Evolutionary conservation across 2,797 vertebrate genomes (phyloP).

Genomic region (Hyperoplus lanceolatus): DNA sequence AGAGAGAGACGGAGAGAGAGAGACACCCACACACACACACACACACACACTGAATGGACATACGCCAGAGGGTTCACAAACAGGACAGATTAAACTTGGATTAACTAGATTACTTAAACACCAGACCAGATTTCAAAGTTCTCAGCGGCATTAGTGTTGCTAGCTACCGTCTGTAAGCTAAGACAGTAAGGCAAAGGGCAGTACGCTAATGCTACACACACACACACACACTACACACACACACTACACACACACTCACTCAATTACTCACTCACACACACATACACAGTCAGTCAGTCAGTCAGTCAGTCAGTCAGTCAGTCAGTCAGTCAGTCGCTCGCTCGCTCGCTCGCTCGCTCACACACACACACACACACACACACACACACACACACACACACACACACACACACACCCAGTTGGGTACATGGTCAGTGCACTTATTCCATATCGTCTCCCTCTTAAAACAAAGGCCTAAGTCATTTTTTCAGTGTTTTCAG

Average conservation of each 20-base stretch:
- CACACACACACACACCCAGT: conserved; percentile 25
- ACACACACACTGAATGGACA: not conserved
- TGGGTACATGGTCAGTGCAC: too few species aligned
- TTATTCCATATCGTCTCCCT: too few species aligned
- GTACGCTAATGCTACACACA: not conserved
- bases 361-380: conserved; percentile 47
- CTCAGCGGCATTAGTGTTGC: conserved; percentile 15
- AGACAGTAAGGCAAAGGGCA: too few species aligned
- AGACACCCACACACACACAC: too few species aligned
- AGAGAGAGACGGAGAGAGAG: too few species aligned
- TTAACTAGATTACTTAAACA: not conserved
- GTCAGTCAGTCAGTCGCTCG: too few species aligned
- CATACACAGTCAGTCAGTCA: conserved; percentile 42
- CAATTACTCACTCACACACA: conserved; percentile 32
- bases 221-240: too few species aligned
- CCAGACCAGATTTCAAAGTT: conserved; percentile 10
- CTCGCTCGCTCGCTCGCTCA: too few species aligned
- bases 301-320: conserved; percentile 21
- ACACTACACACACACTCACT: too few species aligned
- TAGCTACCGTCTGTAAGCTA: conserved; percentile 1
- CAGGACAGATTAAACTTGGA: conserved; percentile 3
- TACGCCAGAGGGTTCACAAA: not conserved
- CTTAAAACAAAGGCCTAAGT: too few species aligned
- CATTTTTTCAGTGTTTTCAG: too few species aligned
- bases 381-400: conserved; percentile 19